Evolutionary conservation across 2,888 invertebrate species (phyloP).

Genomic region (Platerodrilus igneus): DNA sequence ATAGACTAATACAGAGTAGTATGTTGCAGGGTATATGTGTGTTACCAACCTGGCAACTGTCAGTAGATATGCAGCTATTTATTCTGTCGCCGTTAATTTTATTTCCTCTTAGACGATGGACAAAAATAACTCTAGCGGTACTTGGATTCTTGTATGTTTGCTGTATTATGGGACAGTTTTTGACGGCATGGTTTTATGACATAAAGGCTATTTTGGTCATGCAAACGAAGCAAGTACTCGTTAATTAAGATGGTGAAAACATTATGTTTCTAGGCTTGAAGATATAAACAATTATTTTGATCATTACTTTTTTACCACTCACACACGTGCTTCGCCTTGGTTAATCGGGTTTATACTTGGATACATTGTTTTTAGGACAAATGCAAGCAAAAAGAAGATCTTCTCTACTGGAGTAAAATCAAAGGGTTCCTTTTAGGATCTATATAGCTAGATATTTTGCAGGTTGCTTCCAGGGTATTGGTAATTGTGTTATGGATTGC

Average conservation of each 20-base stretch:
- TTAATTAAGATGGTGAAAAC: constrained; percentile 21
- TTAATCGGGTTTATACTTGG: constrained; percentile 2
- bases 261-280: constrained; percentile 24
- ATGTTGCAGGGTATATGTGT: constrained; percentile 34
- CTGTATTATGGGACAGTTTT: no score
- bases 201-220: constrained; percentile 7
- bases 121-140: no score
- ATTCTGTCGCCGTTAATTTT: constrained; percentile 38
- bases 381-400: neutral
- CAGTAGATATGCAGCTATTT: constrained; percentile 42
- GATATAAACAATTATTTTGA: constrained; percentile 2
- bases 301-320: neutral
- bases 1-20: neutral
- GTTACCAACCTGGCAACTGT: constrained; percentile 41
- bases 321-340: constrained; percentile 4
- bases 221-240: constrained; percentile 12
- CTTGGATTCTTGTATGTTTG: no score
- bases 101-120: constrained; percentile 31
- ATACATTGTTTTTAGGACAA: neutral
- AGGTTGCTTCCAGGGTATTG: neutral
- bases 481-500: constrained; percentile 16
- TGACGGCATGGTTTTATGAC: constrained; percentile 8
- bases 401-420: no score
- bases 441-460: neutral
- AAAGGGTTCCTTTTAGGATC: neutral